Percentiles rank a stretch among this genome's conserved stretches.
Evolutionary conservation across 2,888 invertebrate genomes (phyloP).

Genomic region (Tineola bisselliella): DNA sequence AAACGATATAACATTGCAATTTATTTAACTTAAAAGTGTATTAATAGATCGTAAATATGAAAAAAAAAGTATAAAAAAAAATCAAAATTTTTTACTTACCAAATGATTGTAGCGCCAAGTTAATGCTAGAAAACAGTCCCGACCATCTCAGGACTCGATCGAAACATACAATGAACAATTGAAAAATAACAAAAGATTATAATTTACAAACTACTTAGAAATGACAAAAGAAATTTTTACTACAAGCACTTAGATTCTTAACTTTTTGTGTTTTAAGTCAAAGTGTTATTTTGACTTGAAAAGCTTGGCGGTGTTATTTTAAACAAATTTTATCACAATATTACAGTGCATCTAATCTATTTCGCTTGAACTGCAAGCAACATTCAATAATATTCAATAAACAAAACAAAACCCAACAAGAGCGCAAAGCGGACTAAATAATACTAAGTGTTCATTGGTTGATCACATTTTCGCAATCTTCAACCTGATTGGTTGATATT

Average conservation of each 20-base stretch:
- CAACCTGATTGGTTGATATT: not conserved
- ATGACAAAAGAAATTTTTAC: slow-evolving; percentile 15
- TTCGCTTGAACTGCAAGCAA: not conserved
- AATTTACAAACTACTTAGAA: slow-evolving; percentile 14
- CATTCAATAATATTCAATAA: not conserved
- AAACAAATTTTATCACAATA: not conserved
- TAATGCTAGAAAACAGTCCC: slow-evolving; percentile 65
- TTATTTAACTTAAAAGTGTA: too few species aligned
- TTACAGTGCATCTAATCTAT: not conserved
- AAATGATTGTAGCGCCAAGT: slow-evolving; percentile 46
- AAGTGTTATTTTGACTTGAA: not conserved
- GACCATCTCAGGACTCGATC: slow-evolving; percentile 50
- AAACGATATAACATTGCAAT: too few species aligned
- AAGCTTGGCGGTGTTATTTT: not conserved
- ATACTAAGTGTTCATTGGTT: not conserved
- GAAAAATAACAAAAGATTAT: slow-evolving; percentile 1
- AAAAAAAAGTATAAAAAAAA: not conserved
- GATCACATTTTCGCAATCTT: not conserved
- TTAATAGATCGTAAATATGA: not conserved
- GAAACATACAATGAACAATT: not conserved
- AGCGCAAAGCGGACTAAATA: not conserved
- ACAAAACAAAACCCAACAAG: not conserved
- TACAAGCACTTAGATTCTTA: not conserved
- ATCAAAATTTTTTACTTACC: slow-evolving; percentile 36
- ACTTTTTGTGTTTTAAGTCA: not conserved